Base-by-base conservation (phyloP, 2,888 invertebrate genomes). In the Lysandra bellargus region DNA sequence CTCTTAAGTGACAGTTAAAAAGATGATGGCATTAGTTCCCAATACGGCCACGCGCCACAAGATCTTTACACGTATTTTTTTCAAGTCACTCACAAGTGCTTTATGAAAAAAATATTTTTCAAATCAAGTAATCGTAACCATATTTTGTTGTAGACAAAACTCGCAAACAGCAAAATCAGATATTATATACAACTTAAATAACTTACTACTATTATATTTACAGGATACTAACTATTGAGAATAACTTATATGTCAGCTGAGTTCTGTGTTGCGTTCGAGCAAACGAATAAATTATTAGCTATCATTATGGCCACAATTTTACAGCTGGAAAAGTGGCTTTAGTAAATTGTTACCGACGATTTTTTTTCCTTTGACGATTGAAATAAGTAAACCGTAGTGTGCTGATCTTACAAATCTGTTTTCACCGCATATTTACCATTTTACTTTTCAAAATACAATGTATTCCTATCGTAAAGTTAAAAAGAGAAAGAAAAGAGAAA, bases 381-480 rank as follows among this genome's bases (percentile, higher is more conserved):
- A 23, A n/a, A 33, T 14, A 57, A 30, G 1, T 76, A 76, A 76
- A 57, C 76, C 76, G 76, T 76, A 76, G 76, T 76, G 76, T 76
- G 76, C 76, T 49, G 57, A 57, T 53, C 57, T 30, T 57, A 57
- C 33, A 76, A 53, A 76, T 76, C 76, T 53, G 76, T 76, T 76
- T 76, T 57, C 76, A 76, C 57, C 76, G 33, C 49, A 76, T 76
- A 76, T 76, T 76, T 76, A 76, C 76, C 76, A 76, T 76, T 57
- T 49, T 76, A 76, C 17, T 23, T 17, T 76, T 37, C n/a, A 57
- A 33, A 14, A 57, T 17, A 75, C 49, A 30, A 23, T 23, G 17
- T 76, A 76, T n/a, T 57, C 76, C 44, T 44, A 74, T 23, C 4
- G n/a, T 74, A 74, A 74, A 6, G 14, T 40, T 73, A 5, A 23